A percentile compares a stretch with the other conserved stretches of the same genome.
Evolutionary conservation across 2,888 invertebrate species (phyloP).

Genomic region (Polydesmus complanatus): DNA sequence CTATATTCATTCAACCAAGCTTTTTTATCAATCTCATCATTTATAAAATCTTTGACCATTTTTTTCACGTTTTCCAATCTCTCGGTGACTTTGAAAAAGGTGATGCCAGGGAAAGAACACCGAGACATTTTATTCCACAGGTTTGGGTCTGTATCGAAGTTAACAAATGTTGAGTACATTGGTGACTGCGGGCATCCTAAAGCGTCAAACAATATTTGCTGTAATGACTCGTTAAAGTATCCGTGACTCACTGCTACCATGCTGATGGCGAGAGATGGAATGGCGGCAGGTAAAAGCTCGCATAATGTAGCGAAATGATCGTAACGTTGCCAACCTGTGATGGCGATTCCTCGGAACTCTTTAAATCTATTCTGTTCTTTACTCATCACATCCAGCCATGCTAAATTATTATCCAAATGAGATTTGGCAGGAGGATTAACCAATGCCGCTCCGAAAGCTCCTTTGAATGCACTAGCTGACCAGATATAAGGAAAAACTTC

Average conservation of each 20-base stretch:
- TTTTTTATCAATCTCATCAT: conserved; percentile 23
- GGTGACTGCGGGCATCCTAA: conserved; percentile 40
- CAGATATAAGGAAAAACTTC: conserved; percentile 52
- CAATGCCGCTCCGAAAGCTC: conserved; percentile 55
- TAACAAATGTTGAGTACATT: conserved; percentile 35
- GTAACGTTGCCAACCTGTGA: conserved; percentile 29
- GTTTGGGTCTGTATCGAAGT: conserved; percentile 38
- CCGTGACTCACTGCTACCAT: conserved; percentile 37
- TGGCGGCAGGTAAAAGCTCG: conserved; percentile 27
- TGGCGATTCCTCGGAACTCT: conserved; percentile 25
- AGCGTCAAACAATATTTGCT: conserved; percentile 20
- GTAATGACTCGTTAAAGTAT: conserved; percentile 39
- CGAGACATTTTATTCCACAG: conserved; percentile 44
- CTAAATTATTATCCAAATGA: conserved; percentile 54
- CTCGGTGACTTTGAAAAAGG: conserved; percentile 39
- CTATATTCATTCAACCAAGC: conserved; percentile 61
- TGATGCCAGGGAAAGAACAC: conserved; percentile 50
- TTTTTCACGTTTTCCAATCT: conserved; percentile 29
- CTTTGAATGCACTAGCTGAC: conserved; percentile 62
- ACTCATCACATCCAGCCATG: conserved; percentile 45
- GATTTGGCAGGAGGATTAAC: conserved; percentile 50
- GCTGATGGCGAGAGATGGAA: conserved; percentile 27
- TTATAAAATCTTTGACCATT: conserved; percentile 13
- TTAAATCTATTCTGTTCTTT: conserved; percentile 22
- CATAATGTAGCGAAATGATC: conserved; percentile 29